phyloP scores from a whole-genome alignment of 1,140 invertebrate genomes.

The Protaetia brevitarsis region DNA sequence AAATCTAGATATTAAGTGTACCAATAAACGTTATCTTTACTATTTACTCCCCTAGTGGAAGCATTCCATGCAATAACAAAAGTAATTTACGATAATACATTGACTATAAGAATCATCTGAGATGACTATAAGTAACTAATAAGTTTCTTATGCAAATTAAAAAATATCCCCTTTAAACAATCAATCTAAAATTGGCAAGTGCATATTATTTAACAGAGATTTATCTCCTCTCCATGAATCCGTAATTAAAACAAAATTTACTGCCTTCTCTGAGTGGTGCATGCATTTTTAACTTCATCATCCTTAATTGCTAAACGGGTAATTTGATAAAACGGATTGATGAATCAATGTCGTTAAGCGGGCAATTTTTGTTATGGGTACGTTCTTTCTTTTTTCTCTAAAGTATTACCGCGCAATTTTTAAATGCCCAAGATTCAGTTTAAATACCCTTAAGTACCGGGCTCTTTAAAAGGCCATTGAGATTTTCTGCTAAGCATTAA shows the following conservation, averaged over 20 bases:
- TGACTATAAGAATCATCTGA: too few relatives aligned
- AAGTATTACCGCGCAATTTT: not conserved
- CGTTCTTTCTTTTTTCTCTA: not conserved
- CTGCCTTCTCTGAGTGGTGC: not conserved
- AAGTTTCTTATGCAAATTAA: not conserved
- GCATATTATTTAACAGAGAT: not conserved
- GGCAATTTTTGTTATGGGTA: not conserved
- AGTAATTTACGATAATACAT: not conserved
- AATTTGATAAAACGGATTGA: not conserved
- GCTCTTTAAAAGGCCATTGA: not conserved
- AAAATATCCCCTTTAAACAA: not conserved
- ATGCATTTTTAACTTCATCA: not conserved
- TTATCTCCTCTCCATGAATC: not conserved
- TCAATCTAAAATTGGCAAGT: not conserved
- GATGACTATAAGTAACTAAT: too few relatives aligned
- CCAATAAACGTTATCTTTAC: too few relatives aligned
- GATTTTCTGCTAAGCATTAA: not conserved
- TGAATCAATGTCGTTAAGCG: not conserved
- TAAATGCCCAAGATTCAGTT: not conserved
- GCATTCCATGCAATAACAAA: too few relatives aligned
- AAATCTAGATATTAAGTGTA: too few relatives aligned
- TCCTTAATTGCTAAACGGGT: not conserved
- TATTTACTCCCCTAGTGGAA: too few relatives aligned
- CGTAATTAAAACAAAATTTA: constrained; percentile 4
- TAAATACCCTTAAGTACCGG: not conserved